A percentile compares a stretch with the other conserved stretches of the same genome.
These are phyloP conservation scores for Campoplex capitator DNA, from an alignment of 2,888 invertebrate species.

Conservation along the genomic window DNA sequence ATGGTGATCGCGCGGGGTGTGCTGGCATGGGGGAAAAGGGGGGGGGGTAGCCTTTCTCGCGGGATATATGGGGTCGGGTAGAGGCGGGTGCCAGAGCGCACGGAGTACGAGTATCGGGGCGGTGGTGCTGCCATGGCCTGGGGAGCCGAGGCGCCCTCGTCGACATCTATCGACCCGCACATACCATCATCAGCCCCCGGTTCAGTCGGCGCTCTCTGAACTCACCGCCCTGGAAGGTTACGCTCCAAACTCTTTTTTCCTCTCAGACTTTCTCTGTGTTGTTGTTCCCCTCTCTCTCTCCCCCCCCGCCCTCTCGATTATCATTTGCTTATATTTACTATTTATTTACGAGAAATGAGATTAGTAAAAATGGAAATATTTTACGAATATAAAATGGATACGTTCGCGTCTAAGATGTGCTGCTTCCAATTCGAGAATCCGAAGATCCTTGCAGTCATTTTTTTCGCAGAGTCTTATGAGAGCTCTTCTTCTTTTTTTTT, in stretches of 20 bases:
- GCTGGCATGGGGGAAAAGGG: conserved; percentile 14
- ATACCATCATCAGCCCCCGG: conserved; percentile 54
- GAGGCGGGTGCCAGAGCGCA: conserved; percentile 41
- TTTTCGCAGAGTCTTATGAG: background rate
- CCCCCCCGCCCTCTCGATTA: background rate
- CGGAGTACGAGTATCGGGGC: conserved; percentile 72
- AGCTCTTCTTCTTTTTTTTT: background rate
- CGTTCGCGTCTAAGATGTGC: background rate
- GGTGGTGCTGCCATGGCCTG: conserved; percentile 75
- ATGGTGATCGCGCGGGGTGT: conserved; percentile 54
- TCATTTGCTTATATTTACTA: conserved; percentile 40
- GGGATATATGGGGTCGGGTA: conserved; percentile 42
- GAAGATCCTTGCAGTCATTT: background rate
- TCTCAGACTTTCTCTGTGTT: conserved; percentile 54
- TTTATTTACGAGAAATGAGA: conserved; percentile 61
- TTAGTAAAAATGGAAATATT: background rate
- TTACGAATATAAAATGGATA: background rate
- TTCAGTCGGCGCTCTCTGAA: conserved; percentile 68
- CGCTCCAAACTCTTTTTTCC: conserved; percentile 68
- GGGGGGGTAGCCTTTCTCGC: conserved; percentile 37
- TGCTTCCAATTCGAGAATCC: background rate
- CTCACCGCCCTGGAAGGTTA: conserved; percentile 78
- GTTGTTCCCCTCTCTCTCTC: background rate
- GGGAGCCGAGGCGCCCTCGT: conserved; percentile 76
- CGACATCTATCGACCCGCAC: conserved; percentile 82